A percentile compares a stretch with the other conserved stretches of the same genome.
Conservation (phyloP, 1,140 invertebrate species). For the Trigoniulus corallinus region DNA sequence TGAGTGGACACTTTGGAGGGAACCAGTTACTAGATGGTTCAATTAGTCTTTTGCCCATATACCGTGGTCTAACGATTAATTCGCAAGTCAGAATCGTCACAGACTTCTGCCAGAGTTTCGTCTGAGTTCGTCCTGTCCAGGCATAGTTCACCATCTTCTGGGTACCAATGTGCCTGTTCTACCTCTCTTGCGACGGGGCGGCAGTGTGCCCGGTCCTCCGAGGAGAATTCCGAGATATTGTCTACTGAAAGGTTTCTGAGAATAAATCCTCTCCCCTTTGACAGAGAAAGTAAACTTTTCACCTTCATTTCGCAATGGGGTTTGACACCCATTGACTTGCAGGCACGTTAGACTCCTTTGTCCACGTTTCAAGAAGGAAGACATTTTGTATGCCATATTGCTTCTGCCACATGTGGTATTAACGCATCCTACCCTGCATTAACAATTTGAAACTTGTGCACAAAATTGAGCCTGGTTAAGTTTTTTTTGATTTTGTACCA, state of each 20-base stretch:
- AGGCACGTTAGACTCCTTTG: constrained; percentile 73
- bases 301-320: constrained; percentile 18
- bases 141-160: constrained; percentile 59
- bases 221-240: constrained; percentile 12
- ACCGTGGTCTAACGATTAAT: constrained; percentile 76
- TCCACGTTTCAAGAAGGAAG: constrained; percentile 91
- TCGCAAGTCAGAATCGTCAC: constrained; percentile 46
- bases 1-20: constrained; percentile 73
- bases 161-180: background rate
- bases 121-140: constrained; percentile 66
- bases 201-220: constrained; percentile 13
- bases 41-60: constrained; percentile 87
- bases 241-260: constrained; percentile 24
- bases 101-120: constrained; percentile 62
- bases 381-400: too few relatives aligned
- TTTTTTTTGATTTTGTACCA: too few relatives aligned
- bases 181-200: background rate
- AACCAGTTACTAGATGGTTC: constrained; percentile 50
- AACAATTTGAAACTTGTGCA: too few relatives aligned
- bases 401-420: too few relatives aligned
- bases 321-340: constrained; percentile 53
- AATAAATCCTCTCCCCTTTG: too few relatives aligned
- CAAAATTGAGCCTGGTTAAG: too few relatives aligned
- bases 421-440: too few relatives aligned
- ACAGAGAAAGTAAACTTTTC: too few relatives aligned